These are phyloP conservation scores for Notolabrus celidotus DNA, from an alignment of 2,797 vertebrate species.

Conservation along the genomic window DNA sequence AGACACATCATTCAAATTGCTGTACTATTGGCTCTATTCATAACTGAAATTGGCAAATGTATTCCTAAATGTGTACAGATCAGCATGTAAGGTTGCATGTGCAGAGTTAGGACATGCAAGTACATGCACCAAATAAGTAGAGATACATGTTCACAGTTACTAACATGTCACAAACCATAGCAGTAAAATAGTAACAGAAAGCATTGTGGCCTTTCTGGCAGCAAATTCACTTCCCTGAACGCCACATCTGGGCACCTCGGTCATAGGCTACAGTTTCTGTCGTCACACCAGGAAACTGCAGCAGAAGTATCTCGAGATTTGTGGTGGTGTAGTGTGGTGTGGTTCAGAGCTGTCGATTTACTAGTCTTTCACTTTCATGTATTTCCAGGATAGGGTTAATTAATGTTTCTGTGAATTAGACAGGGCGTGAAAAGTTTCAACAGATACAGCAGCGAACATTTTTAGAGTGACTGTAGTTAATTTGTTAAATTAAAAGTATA, in stretches of 20 bases:
- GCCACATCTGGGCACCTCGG: constrained; percentile 27
- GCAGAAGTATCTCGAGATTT: constrained; percentile 21
- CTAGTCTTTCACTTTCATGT: neutral
- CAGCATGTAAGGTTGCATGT: too few species aligned
- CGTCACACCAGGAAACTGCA: constrained; percentile 61
- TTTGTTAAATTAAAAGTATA: neutral
- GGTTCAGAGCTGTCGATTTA: neutral
- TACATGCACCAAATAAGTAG: too few species aligned
- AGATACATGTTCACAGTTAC: too few species aligned
- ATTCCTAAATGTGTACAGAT: too few species aligned
- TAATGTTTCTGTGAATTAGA: neutral
- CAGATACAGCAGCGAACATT: neutral
- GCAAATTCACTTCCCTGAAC: constrained; percentile 34
- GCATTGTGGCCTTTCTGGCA: neutral
- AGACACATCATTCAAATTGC: too few species aligned
- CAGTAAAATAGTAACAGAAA: neutral
- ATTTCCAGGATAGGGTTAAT: neutral
- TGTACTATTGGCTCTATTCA: too few species aligned
- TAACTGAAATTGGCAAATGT: too few species aligned
- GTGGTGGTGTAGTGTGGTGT: neutral
- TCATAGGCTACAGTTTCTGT: constrained; percentile 35
- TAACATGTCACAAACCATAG: neutral
- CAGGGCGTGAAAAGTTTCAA: neutral
- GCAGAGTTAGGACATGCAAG: too few species aligned
- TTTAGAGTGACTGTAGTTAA: neutral